Evolutionary conservation across 1,140 invertebrate genomes (phyloP).

Genomic region (Cherax destructor): DNA sequence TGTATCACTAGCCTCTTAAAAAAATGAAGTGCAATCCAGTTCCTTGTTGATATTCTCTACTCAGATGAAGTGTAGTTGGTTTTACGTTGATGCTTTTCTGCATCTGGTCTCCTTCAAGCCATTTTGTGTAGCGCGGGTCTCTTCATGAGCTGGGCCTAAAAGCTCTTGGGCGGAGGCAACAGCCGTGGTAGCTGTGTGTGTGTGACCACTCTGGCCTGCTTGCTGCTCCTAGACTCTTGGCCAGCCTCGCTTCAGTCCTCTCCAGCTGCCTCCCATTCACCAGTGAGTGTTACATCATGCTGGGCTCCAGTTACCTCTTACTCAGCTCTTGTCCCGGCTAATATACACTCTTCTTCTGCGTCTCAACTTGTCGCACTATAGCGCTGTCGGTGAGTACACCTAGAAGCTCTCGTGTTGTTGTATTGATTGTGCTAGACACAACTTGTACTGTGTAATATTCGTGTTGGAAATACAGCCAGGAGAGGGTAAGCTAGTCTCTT

Average conservation of each 20-base stretch:
- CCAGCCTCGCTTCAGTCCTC: conserved; percentile 24
- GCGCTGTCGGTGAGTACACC: neutral
- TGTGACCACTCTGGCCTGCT: conserved; percentile 27
- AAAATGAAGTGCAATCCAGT: neutral
- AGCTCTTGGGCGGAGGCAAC: conserved; percentile 9
- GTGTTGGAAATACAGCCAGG: neutral
- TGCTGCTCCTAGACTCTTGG: conserved; percentile 23
- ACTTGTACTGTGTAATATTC: neutral
- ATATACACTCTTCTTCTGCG: neutral
- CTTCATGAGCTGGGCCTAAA: conserved; percentile 34
- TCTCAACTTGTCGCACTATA: neutral
- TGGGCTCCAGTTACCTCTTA: conserved; percentile 16
- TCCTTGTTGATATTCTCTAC: neutral
- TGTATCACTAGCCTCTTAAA: neutral
- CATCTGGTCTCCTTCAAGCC: conserved; percentile 26
- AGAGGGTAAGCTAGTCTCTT: conserved; percentile 32
- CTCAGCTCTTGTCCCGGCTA: conserved; percentile 1
- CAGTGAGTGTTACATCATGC: conserved; percentile 7
- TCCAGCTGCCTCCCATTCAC: conserved; percentile 28
- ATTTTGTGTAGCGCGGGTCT: conserved; percentile 29
- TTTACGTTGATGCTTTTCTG: neutral
- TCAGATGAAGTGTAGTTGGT: neutral
- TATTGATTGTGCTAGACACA: conserved; percentile 33
- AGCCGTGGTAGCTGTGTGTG: neutral
- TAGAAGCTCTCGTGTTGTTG: neutral